Percentiles rank a stretch among this genome's conserved stretches.
Evolutionary conservation across 2,888 invertebrate genomes (phyloP).

Genomic region (Anoncus sp.): DNA sequence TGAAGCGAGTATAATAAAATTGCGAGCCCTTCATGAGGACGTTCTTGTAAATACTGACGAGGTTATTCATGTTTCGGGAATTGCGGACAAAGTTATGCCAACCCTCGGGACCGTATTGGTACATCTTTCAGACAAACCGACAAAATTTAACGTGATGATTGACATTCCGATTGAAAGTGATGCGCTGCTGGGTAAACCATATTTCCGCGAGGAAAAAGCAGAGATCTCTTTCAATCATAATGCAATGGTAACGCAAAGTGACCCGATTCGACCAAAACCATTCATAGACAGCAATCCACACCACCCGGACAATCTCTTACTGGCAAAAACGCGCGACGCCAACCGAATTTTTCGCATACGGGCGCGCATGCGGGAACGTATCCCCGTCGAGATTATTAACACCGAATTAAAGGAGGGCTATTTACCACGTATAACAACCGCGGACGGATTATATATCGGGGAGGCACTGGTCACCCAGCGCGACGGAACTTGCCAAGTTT

Average conservation of each 20-base stretch:
- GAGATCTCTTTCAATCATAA: conserved; percentile 36
- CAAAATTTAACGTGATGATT: too few species aligned
- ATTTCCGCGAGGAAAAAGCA: too few species aligned
- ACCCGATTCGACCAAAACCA: conserved; percentile 27
- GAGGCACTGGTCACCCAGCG: not conserved
- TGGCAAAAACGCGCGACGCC: not conserved
- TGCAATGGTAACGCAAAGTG: not conserved
- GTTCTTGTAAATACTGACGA: too few species aligned
- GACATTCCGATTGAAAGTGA: too few species aligned
- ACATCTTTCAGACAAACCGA: too few species aligned
- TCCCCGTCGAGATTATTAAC: not conserved
- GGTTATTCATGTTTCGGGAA: too few species aligned
- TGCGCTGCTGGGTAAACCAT: too few species aligned
- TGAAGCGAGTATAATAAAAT: too few species aligned
- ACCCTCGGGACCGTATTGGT: too few species aligned
- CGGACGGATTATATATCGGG: not conserved
- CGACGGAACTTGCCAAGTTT: not conserved
- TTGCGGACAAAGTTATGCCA: too few species aligned
- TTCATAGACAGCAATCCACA: not conserved
- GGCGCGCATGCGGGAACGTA: not conserved
- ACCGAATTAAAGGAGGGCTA: not conserved
- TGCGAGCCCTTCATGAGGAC: too few species aligned
- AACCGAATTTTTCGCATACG: not conserved
- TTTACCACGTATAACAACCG: not conserved
- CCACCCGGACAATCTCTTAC: not conserved